Base-by-base conservation (phyloP, 2,888 invertebrate genomes). In the Parnassius apollo region DNA sequence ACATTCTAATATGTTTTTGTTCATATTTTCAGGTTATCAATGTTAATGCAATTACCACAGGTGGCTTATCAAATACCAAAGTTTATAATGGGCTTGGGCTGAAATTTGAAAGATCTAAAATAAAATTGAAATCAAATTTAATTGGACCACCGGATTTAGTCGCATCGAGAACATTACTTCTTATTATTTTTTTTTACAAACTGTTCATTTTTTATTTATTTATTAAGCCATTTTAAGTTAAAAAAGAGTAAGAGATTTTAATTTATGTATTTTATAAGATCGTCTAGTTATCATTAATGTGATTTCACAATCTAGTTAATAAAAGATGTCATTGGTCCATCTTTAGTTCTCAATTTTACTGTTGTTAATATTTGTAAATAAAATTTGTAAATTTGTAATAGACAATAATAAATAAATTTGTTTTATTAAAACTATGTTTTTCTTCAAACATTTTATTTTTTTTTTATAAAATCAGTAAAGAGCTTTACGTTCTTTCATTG, bases 21-120 rank as follows among this genome's bases (percentile, higher is more conserved):
- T 51, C 35, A 68, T 71, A 71, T 82, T 94, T 93, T 67, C 93
- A 96, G 97, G 85, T 94, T 96, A 93, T 96, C 96, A 66, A 94
- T 96, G 87, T 93, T 97, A 76, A 96, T 96, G 94, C 96, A 96
- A 75, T 95, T 97, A 82, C 96, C 96, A 73, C 94, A 96, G 88
- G 94, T 95, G 79, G 95, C 96, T 64, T 95, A 94, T 85, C 95
- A 95, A 86, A 93, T 97, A 91, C 97, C 97, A 78, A 96, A 96
- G 92, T 96, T 96, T 83, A 96, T 97, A 72, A 93, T 97, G 92
- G 96, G 96, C 67, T 93, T 96, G 75, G 96, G 96, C 80, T 96
- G 94, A 74, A 61, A 56, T 22, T 46, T 42, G 2, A 49, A 44
- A 55, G 55, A 25, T 66, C 54, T 18, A 18, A 18, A 18, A 18